Base-by-base conservation (phyloP, 2,113 vertebrate species). In the Cyrtonyx montezumae region DNA sequence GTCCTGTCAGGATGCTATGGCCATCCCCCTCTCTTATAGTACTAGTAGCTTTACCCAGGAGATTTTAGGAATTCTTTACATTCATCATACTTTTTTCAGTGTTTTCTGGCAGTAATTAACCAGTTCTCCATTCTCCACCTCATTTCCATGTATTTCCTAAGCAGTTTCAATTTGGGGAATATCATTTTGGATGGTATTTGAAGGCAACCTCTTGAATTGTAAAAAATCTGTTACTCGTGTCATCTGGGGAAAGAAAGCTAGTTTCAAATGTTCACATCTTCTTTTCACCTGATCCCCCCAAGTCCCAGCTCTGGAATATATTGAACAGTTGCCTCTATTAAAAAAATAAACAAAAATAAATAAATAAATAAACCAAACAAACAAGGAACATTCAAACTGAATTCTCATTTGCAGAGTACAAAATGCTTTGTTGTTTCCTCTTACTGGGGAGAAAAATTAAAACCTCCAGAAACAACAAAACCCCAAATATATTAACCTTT, bases 241-340 rank as follows among this genome's bases (percentile, higher is more conserved):
- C 56, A 79, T 90, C 40, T 86, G 58, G 81, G 88, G 62, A 91
- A 94, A 85, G 62, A 42, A 85, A 95, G 42, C 42, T 93, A 85
- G 87, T 91, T 91, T 79, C 37, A 89, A 36, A 93, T 63, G 51
- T 81, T 94, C 73, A 82, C 26, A 90, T 92, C 48, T 90, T 79
- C 56, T 95, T 91, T 92, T 90, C 32, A 66, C 81, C 48, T 0
- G 1, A 97, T 95, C 93, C 92, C 91, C 95, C 95, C 95, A 96
- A 96, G 95, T 95, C 95, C 96, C 95, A 97, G 97, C 97, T 97
- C 96, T 96, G 94, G 70, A 95, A 96, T 87, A 95, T 83, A 91
- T 58, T 76, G 73, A 95, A 93, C 69, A 96, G 75, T 92, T 93
- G 76, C 83, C 80, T 91, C 76, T 87, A 79, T 94, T 85, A 79